Base-by-base conservation (phyloP, 2,113 vertebrate genomes). In the Abramis brama region DNA sequence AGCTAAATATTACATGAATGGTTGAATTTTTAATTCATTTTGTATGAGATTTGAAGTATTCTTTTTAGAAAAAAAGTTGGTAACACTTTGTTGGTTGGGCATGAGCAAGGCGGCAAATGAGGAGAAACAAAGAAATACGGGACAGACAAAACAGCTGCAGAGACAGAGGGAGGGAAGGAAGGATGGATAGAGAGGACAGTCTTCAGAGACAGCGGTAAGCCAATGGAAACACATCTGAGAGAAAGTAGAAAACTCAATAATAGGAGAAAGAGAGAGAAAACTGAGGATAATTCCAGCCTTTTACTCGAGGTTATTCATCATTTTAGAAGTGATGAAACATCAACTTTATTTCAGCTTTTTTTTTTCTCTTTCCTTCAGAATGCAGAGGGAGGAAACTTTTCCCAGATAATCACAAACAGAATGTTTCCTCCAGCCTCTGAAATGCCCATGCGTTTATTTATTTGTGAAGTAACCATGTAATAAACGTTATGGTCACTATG, bases 251-350 rank as follows among this genome's bases (percentile, higher is more conserved):
- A 60, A 79, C 19, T 12, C 55, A 76, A 45, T 39, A 57, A 82
- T 9, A 76, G 82, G 12, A 30, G n/a, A 82, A 45, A 64, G 52
- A 59, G 27, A 64, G n/a, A 73, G 68, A 88, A 89, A 73, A 43
- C 1, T 21, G 9, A 45, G 70, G 84, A 85, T 23, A 85, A 91
- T 90, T 88, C 89, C 83, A 85, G 71, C 77, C 77, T 74, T 83
- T 64, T 87, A 75, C 85, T 83, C 4, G 15, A 62, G 90, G 89
- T 25, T 77, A 76, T 86, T 90, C 43, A 74, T 78, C 84, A 87
- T 10, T 15, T 6, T 76, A 57, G 79, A 90, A 85, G 88, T 85
- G 82, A 90, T 92, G 89, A 92, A 91, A 89, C 88, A 89, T 64
- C 57, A 25, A 45, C 84, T 36, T 73, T 77, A n/a, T 39, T 77